Percentiles rank a stretch among this genome's conserved stretches.
Evolutionary conservation across 1,140 invertebrate genomes (phyloP).

Genomic region (Rhizoglyphus robini): DNA sequence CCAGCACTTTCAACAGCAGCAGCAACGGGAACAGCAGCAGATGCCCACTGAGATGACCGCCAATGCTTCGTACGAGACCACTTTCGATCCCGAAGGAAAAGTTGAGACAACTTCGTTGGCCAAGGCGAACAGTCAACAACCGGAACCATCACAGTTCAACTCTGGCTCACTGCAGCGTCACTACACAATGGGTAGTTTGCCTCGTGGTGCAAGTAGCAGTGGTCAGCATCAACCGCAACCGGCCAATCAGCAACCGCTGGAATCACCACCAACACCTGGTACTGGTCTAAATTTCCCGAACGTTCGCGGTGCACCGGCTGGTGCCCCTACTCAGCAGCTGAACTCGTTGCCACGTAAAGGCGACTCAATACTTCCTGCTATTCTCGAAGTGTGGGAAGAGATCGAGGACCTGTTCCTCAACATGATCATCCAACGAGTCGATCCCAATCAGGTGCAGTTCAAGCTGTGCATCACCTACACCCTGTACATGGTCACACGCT

Average conservation of each 20-base stretch:
- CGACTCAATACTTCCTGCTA: constrained; percentile 81
- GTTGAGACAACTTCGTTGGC: constrained; percentile 47
- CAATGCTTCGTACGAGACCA: constrained; percentile 43
- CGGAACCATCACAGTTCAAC: background rate
- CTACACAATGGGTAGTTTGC: background rate
- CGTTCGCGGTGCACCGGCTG: too few relatives aligned
- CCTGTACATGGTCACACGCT: constrained; percentile 75
- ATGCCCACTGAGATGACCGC: background rate
- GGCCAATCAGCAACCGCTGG: background rate
- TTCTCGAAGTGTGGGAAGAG: constrained; percentile 84
- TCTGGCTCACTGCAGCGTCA: constrained; percentile 1
- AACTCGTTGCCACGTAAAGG: constrained; percentile 40
- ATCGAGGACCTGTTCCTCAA: constrained; percentile 78
- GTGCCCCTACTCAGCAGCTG: constrained; percentile 34
- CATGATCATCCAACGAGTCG: constrained; percentile 69
- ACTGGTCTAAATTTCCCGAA: too few relatives aligned
- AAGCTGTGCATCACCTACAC: constrained; percentile 83
- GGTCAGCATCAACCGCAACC: constrained; percentile 21
- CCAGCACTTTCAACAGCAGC: constrained; percentile 13
- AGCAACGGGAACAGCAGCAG: background rate
- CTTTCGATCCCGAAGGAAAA: constrained; percentile 66
- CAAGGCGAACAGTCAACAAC: background rate
- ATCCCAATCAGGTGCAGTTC: constrained; percentile 44
- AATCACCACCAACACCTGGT: background rate
- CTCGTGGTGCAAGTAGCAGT: background rate